Base-by-base conservation (phyloP, 2,113 vertebrate species). In the Solea solea region DNA sequence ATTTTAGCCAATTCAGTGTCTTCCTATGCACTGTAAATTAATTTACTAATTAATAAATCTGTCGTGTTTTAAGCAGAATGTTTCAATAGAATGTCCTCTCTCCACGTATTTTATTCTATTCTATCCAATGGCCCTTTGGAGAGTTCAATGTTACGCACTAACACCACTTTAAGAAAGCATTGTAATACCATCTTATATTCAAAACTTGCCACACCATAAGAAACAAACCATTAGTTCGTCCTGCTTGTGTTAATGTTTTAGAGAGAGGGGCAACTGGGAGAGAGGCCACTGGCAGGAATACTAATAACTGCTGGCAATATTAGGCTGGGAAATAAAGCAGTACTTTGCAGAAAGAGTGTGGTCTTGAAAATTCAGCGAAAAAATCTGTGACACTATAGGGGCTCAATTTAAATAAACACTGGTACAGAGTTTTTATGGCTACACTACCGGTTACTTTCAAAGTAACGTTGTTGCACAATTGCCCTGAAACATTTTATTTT, bases 281-380 rank as follows among this genome's bases (percentile, higher is more conserved):
- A 13, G 34, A 66, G 51, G 63, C 54, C 42, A 44, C 52, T 51
- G 41, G 41, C 34, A 56, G 72, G 63, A 74, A 82, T 77, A 60
- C 44, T 69, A 74, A 77, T 69, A 51, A 15, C 2, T 63, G n/a
- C 14, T 11, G 12, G 34, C 21, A 67, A 54, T 56, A 15, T 50
- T 64, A 46, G 50, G 34, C 52, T n/a, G 53, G 34, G 13, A 72
- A 72, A 76, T 51, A 74, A 72, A 60, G 39, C 51, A 59, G 72
- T 49, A 61, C 71, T 69, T 72, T 60, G 58, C 63, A 69, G 62
- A 52, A 50, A 69, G 63, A 57, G 63, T 81, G 70, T 55, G 16
- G 54, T 9, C 1, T 12, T 61, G 54, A 50, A 49, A 75, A 59
- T 44, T 68, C 74, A 74, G 58, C 62, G 69, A 54, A 68, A 64